These are phyloP conservation scores for Thymelicus acteon DNA, from an alignment of 2,888 invertebrate genomes.

Conservation along the genomic window DNA sequence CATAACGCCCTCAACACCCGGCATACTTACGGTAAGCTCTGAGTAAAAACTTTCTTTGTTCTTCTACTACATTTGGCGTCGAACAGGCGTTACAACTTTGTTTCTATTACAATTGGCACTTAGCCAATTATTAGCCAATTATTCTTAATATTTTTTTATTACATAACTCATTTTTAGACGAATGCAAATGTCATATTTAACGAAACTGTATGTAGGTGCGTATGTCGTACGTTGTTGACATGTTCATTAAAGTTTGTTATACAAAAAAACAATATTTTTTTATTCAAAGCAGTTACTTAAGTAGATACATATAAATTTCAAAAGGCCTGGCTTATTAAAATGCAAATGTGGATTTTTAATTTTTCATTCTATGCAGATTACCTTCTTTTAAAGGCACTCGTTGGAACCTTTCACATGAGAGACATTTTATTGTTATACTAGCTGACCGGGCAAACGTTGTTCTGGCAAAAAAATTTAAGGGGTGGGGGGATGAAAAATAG, in stretches of 20 bases:
- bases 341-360: slow-evolving; percentile 22
- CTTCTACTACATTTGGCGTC: no score
- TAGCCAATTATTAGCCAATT: no score
- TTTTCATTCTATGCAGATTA: slow-evolving; percentile 31
- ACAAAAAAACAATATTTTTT: neutral
- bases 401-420: neutral
- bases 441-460: no score
- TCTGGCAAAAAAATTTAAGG: no score
- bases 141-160: no score
- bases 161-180: neutral
- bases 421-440: neutral
- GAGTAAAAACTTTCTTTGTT: no score
- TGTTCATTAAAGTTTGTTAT: neutral
- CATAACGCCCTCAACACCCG: no score
- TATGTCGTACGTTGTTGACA: neutral
- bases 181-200: neutral
- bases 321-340: slow-evolving; percentile 5
- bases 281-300: neutral
- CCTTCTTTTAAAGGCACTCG: neutral
- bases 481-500: no score
- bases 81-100: no score
- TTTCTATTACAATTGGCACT: no score
- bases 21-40: no score
- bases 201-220: no score
- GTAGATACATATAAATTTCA: neutral